Evolutionary conservation across 37 sponge, comb jelly and placozoan species (phyloP), one percentile per base, ranked within the genome.

Genomic region (Mnemiopsis leidyi): DNA sequence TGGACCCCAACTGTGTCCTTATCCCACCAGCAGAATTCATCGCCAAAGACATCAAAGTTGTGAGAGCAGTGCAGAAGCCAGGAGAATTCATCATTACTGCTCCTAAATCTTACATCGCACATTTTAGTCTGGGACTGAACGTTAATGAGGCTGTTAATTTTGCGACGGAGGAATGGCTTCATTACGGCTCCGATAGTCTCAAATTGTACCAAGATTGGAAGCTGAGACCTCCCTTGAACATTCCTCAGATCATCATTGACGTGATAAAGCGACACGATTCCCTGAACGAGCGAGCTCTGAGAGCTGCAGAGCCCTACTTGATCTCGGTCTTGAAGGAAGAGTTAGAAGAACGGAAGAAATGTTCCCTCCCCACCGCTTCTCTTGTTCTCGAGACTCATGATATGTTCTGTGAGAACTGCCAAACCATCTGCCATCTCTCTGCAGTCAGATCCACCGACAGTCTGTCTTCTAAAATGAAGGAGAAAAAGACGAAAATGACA

Each of bases 21-120:
- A 79, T 79, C 37, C 82, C 82, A 23, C 82, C 82, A 32, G 36
- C 82, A 33, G 82, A 79, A 30, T 29, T 79, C 20, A 32, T 32
- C 1, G 82, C 82, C 7, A 32, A 30, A 36, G 36, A 79, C 21
- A 79, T 79, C 82, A 28, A 13, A 20, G 82, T 79, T 2, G 23
- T 23, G 3, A 28, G 82, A 32, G 82, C 82, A 5, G 82, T 79
- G 16, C 82, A 79, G 82, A 79, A 32, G 32, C 82, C 82, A 23
- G 82, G 82, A 1, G 82, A 79, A 36, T 79, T 79, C 82, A 79
- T 79, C 7, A 33, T 79, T 1, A 79, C 82, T 33, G 82, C 82
- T 33, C 37, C 82, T 32, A 79, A 33, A 32, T 79, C 82, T 32
- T 79, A 79, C 82, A 32, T 35, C 36, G 33, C 36, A 7, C 21